Base-by-base conservation (phyloP, 53 echinoderm and acorn worm species). In the Mesocentrotus franciscanus region DNA sequence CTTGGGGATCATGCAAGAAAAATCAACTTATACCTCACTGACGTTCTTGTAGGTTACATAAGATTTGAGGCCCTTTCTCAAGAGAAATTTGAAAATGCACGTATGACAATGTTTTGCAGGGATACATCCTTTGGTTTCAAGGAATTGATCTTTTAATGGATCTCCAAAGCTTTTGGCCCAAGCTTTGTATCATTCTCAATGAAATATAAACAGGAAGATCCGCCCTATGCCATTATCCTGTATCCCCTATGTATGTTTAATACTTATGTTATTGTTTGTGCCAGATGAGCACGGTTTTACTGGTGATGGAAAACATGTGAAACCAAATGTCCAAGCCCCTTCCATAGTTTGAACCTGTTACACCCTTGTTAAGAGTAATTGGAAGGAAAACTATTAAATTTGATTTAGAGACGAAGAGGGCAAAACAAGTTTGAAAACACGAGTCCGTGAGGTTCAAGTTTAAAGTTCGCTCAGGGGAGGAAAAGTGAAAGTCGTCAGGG, bases 401-500 rank as follows among this genome's bases (percentile, higher is more conserved):
- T 56, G 87, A 87, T 87, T 87, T 58, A 12, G 29, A 87, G 87
- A 58, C 27, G 87, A 58, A n/a, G 58, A 87, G n/a, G 87, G 58
- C 26, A 87, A 87, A 87, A 87, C 87, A 87, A 87, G 58, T 87
- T 91, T 66, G 91, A 91, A 91, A 91, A 91, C 34, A 91, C 7
- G 20, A 35, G 39, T 64, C 91, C 58, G 91, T 35, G 91, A 24
- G 66, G 91, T 91, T 91, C 91, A 91, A 91, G 91, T 90, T 10
- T 60, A 61, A 14, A 90, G 61, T 91, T 91, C 91, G 35, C 91
- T 36, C 91, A 56, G 58, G 66, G 91, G 91, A 87, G 39, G 91
- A 68, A 91, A 91, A 68, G 91, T 91, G 91, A 35, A 91, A 66
- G 91, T 91, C 70, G 34, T 75, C 74, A 56, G 92, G 56, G 92